Percentiles rank a stretch among this genome's conserved stretches.
These are phyloP conservation scores for Rhamnusium bicolor DNA, from an alignment of 2,888 invertebrate species.

Conservation along the genomic window DNA sequence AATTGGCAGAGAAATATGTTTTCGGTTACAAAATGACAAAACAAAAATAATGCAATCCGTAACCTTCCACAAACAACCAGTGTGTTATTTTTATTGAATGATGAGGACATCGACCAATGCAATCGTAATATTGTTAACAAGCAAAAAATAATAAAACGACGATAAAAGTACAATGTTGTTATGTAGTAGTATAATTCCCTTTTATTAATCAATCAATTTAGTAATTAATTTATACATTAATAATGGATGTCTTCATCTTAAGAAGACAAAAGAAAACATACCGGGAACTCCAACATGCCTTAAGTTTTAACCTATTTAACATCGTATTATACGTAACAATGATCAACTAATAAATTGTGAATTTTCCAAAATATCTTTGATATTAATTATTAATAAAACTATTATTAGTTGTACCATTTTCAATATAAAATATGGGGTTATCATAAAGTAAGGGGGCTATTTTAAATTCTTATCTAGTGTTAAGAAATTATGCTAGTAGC, in stretches of 20 bases:
- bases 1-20: slow-evolving; percentile 25
- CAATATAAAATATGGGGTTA: too few relatives aligned
- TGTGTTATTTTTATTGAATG: slow-evolving; percentile 21
- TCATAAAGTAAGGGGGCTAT: too few relatives aligned
- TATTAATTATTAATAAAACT: too few relatives aligned
- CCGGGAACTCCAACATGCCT: too few relatives aligned
- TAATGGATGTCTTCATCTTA: not conserved
- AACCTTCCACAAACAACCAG: slow-evolving; percentile 24
- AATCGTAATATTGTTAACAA: slow-evolving; percentile 26
- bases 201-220: not conserved
- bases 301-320: too few relatives aligned
- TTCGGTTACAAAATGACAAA: slow-evolving; percentile 7
- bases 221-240: not conserved
- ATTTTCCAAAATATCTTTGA: too few relatives aligned
- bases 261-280: too few relatives aligned
- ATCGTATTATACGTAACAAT: too few relatives aligned
- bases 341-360: too few relatives aligned
- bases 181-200: not conserved
- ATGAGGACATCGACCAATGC: slow-evolving; percentile 16
- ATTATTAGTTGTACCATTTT: too few relatives aligned
- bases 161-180: slow-evolving; percentile 5
- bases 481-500: too few relatives aligned
- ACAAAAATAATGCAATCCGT: slow-evolving; percentile 23
- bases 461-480: too few relatives aligned
- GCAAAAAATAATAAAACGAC: slow-evolving; percentile 15